These are phyloP conservation scores for Carassius gibelio DNA, from an alignment of 2,113 vertebrate genomes.

Conservation along the genomic window DNA sequence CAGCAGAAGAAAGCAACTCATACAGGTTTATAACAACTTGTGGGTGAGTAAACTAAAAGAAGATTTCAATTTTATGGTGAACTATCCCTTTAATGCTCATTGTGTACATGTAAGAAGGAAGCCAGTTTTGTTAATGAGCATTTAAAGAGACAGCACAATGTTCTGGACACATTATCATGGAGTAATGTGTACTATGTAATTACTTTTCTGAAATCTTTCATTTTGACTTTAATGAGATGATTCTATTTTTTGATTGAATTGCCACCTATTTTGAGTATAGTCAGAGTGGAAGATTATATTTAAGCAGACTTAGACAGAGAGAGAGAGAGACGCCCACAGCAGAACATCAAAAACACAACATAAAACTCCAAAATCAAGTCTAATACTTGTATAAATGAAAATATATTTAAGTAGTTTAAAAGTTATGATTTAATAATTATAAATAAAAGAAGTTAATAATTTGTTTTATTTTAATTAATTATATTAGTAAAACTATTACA, in stretches of 20 bases:
- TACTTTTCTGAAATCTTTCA: constrained; percentile 2
- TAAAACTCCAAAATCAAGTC: background rate
- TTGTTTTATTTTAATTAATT: background rate
- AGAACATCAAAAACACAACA: background rate
- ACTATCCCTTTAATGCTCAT: background rate
- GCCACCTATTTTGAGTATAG: constrained; percentile 11
- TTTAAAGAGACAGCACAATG: background rate
- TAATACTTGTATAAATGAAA: background rate
- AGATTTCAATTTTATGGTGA: background rate
- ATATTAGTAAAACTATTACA: background rate
- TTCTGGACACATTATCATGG: background rate
- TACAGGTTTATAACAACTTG: too few relatives aligned
- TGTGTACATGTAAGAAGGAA: background rate
- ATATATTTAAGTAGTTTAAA: background rate
- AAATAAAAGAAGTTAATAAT: background rate
- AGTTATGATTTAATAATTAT: background rate
- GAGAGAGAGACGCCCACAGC: background rate
- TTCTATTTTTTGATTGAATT: constrained; percentile 36
- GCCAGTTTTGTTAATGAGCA: background rate
- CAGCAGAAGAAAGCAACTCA: background rate
- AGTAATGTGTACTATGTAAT: constrained; percentile 7
- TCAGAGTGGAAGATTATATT: constrained; percentile 9
- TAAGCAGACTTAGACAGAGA: background rate
- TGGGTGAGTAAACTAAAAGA: too few relatives aligned
- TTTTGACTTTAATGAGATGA: constrained; percentile 16